Conservation (phyloP, 1,140 invertebrate genomes). For the Drosophila biarmipes region DNA sequence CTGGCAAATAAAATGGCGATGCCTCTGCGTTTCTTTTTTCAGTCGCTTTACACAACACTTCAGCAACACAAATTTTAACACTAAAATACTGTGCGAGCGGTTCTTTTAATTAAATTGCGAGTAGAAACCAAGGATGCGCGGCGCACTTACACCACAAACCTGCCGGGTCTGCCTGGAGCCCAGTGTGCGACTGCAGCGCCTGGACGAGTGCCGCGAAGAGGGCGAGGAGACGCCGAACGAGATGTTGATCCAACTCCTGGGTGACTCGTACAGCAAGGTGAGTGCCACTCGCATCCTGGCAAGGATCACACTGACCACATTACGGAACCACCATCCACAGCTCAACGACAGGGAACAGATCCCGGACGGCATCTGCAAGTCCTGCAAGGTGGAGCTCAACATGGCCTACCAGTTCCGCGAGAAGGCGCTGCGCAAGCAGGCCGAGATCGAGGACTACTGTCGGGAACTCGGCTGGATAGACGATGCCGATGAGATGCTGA, state of each 20-base stretch:
- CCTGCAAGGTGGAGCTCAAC: slow-evolving; percentile 74
- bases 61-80: slow-evolving; percentile 70
- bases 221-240: slow-evolving; percentile 79
- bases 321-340: slow-evolving; percentile 12
- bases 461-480: slow-evolving; percentile 59
- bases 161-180: slow-evolving; percentile 73
- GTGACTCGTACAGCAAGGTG: slow-evolving; percentile 68
- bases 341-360: slow-evolving; percentile 62
- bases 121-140: slow-evolving; percentile 46
- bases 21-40: slow-evolving; percentile 41
- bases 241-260: slow-evolving; percentile 72
- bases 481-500: slow-evolving; percentile 50
- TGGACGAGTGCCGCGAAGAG: slow-evolving; percentile 72
- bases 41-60: slow-evolving; percentile 78
- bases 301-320: neutral
- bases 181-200: slow-evolving; percentile 56
- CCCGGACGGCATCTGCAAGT: slow-evolving; percentile 72
- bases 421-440: slow-evolving; percentile 67
- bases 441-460: slow-evolving; percentile 57
- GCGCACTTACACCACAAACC: slow-evolving; percentile 65
- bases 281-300: neutral
- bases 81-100: slow-evolving; percentile 67
- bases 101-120: slow-evolving; percentile 62
- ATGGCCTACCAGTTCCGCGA: slow-evolving; percentile 79
- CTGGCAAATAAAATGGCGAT: slow-evolving; percentile 63